Evolutionary conservation across 2,797 vertebrate genomes (phyloP), one percentile per base, ranked within the genome.

Genomic region (Gymnodraco acuticeps): DNA sequence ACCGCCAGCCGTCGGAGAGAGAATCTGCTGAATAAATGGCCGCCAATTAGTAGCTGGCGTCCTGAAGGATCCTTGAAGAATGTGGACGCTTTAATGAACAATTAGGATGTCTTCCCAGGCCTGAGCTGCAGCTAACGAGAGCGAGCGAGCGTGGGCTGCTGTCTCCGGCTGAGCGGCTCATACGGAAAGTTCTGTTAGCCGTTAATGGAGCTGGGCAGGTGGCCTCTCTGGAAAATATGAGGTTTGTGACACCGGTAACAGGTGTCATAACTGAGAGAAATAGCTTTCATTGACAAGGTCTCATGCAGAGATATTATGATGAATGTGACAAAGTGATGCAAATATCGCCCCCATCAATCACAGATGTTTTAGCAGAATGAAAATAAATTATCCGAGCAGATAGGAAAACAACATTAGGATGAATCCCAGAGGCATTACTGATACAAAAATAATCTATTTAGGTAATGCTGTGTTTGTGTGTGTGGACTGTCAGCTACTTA

Each of bases 21-120:
- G 4, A 85, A 91, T 89, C 87, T 86, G 89, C 82, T 86, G 91
- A 92, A 90, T 93, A 85, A 91, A 91, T 83, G 83, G 65, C 82
- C 82, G 66, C 89, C 92, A 92, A 94, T 94, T 92, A 94, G 91
- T 72, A 70, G 75, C 80, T 63, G 76, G 69, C 23, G 45, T 91
- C 73, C 82, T 89, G 86, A 91, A 92, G 87, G 87, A 87, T 87
- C 73, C 88, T 93, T 84, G 77, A 92, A 92, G 87, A 90, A 92
- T 85, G 83, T 83, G 66, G 77, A 76, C 59, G 82, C 82, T 80
- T 81, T 94, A 90, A 93, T 91, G 79, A 93, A 92, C 89, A 86
- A 87, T 90, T 87, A 88, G 77, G 82, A 89, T 91, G 91, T 90
- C 80, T 82, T 87, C 73, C 87, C 83, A 78, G 83, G 84, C 78